These are phyloP conservation scores for Melolontha melolontha DNA, from an alignment of 2,888 invertebrate genomes.

Conservation along the genomic window DNA sequence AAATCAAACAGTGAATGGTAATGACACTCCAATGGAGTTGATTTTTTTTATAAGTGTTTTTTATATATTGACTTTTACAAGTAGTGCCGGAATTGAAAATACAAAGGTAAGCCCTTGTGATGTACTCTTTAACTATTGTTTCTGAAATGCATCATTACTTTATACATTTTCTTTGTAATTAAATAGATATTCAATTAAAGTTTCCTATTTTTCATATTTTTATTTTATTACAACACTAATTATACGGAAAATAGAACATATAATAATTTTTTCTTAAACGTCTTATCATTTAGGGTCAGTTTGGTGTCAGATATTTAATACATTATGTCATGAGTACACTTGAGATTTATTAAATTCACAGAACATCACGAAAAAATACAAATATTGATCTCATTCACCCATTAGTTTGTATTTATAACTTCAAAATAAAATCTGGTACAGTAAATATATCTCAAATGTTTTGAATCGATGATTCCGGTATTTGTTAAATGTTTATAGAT, in stretches of 20 bases:
- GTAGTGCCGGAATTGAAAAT: constrained; percentile 5
- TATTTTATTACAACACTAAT: not conserved
- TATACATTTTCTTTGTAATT: too few relatives aligned
- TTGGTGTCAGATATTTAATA: constrained; percentile 14
- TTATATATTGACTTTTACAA: constrained; percentile 39
- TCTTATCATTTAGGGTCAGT: constrained; percentile 27
- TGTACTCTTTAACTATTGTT: not conserved
- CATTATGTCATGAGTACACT: not conserved
- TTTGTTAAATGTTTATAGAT: constrained; percentile 32
- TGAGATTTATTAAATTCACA: too few relatives aligned
- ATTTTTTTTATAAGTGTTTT: constrained; percentile 48
- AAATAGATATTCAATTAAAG: too few relatives aligned
- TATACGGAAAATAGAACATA: constrained; percentile 14
- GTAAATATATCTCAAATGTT: too few relatives aligned
- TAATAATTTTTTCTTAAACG: not conserved
- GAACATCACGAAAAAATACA: too few relatives aligned
- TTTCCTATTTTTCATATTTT: too few relatives aligned
- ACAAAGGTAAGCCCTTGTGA: not conserved
- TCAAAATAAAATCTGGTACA: too few relatives aligned
- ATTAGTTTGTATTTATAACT: too few relatives aligned
- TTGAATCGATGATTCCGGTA: not conserved
- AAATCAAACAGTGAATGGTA: constrained; percentile 57
- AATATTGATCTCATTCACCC: too few relatives aligned
- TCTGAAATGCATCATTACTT: not conserved
- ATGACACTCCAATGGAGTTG: constrained; percentile 56